phyloP scores from a whole-genome alignment of 2,888 invertebrate genomes.

The Latheticus oryzae region DNA sequence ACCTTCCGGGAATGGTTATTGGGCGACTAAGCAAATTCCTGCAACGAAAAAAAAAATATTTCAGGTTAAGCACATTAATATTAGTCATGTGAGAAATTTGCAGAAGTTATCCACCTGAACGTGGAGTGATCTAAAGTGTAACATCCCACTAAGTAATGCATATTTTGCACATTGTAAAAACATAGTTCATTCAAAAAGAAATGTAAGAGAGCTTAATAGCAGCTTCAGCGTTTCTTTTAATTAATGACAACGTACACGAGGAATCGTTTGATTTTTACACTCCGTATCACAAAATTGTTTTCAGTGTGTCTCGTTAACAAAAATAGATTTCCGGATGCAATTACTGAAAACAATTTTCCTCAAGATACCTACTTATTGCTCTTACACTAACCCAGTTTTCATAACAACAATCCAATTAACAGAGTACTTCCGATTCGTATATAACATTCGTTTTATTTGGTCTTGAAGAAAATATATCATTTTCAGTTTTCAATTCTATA shows the following conservation, averaged over 20 bases:
- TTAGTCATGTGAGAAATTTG: conserved; percentile 28
- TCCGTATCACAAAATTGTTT: conserved; percentile 14
- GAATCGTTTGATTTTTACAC: no score
- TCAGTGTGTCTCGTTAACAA: conserved; percentile 24
- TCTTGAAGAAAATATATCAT: conserved; percentile 13
- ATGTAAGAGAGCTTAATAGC: no score
- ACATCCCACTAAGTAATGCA: conserved; percentile 1
- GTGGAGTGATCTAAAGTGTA: conserved; percentile 18
- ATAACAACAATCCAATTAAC: conserved; percentile 8
- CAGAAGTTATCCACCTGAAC: conserved; percentile 10
- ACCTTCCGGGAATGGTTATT: conserved; percentile 39
- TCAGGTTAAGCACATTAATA: conserved; percentile 12
- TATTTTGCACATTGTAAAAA: conserved; percentile 1
- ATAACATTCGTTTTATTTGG: no score
- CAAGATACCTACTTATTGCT: conserved; percentile 1
- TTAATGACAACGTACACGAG: no score
- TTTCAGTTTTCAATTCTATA: neutral
- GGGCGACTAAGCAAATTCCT: conserved; percentile 35
- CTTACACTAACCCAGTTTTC: conserved; percentile 23
- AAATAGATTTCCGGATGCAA: conserved; percentile 21
- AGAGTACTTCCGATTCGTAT: conserved; percentile 16
- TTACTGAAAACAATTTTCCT: conserved; percentile 22
- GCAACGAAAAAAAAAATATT: conserved; percentile 38
- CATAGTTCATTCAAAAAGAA: no score
- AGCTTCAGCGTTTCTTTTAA: no score